Evolutionary conservation across 2,113 vertebrate genomes (phyloP).

Genomic region (Gobio gobio): DNA sequence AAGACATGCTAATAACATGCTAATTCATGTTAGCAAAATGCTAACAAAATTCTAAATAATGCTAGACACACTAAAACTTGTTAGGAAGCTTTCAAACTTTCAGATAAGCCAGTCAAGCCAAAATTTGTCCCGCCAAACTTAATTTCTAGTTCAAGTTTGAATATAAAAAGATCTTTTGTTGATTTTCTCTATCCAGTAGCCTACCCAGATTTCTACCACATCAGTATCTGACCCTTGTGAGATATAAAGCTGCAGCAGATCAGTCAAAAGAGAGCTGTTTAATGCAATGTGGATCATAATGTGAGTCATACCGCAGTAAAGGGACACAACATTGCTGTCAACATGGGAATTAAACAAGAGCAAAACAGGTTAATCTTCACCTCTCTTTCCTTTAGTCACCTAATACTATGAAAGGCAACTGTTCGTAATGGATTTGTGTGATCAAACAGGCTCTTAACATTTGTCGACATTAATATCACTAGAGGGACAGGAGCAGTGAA

Average conservation of each 20-base stretch:
- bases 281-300: neutral
- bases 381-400: constrained; percentile 4
- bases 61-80: no score
- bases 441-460: constrained; percentile 27
- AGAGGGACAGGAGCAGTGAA: neutral
- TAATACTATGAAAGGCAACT: constrained; percentile 6
- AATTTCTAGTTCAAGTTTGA: neutral
- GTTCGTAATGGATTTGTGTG: constrained; percentile 4
- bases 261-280: neutral
- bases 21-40: no score
- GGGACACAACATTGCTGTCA: neutral
- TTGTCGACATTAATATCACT: constrained; percentile 21
- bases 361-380: constrained; percentile 33
- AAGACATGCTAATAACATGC: no score
- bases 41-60: no score
- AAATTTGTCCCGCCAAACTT: no score
- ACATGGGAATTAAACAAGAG: neutral
- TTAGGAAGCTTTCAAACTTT: no score
- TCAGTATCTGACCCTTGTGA: neutral
- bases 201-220: neutral
- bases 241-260: neutral
- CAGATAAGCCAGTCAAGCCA: no score
- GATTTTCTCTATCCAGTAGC: neutral
- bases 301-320: no score
- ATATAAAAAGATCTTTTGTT: neutral